These are phyloP conservation scores for Mobula birostris DNA, from an alignment of 2,113 vertebrate species.

Conservation along the genomic window DNA sequence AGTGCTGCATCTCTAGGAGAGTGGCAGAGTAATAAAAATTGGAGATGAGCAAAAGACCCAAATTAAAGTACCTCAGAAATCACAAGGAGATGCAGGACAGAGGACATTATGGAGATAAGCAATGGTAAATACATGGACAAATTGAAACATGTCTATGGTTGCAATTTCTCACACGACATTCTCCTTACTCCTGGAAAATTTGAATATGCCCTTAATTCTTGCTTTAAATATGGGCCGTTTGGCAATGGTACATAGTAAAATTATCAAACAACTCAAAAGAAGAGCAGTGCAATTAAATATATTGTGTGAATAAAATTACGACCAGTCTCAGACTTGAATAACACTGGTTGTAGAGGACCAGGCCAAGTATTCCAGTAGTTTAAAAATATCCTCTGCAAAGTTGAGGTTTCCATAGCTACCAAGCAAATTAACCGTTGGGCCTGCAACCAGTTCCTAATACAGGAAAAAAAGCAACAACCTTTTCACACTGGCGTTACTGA, in stretches of 20 bases:
- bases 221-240: not conserved
- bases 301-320: slow-evolving; percentile 12
- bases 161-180: not conserved
- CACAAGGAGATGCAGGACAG: no score
- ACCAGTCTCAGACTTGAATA: not conserved
- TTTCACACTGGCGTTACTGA: slow-evolving; percentile 26
- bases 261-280: not conserved
- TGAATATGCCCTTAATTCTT: not conserved
- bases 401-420: slow-evolving; percentile 34
- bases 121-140: no score
- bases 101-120: no score
- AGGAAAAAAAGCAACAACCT: slow-evolving; percentile 28
- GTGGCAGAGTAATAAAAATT: not conserved
- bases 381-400: slow-evolving; percentile 29
- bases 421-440: slow-evolving; percentile 32
- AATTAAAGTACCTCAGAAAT: not conserved
- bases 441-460: slow-evolving; percentile 18
- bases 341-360: not conserved
- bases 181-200: not conserved
- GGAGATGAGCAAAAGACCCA: not conserved
- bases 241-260: not conserved
- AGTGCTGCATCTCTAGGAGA: no score
- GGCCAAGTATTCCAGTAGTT: slow-evolving; percentile 35
- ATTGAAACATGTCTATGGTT: not conserved
- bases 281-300: not conserved